Evolutionary conservation across 1,140 invertebrate genomes (phyloP).

Genomic region (Papilio polyxenes): DNA sequence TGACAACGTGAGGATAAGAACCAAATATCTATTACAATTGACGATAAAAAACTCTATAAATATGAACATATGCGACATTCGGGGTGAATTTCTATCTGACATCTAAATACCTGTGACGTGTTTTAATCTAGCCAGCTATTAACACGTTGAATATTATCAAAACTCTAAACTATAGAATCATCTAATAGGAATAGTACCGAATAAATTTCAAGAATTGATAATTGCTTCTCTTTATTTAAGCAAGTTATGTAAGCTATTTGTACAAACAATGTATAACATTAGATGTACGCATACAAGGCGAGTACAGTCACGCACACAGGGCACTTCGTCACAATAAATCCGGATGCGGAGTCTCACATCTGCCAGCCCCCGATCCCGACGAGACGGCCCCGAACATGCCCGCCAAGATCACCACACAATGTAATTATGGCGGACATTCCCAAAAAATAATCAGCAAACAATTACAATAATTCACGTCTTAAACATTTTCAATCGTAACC

Average conservation of each 20-base stretch:
- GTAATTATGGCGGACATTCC: not conserved
- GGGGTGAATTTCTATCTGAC: too few relatives aligned
- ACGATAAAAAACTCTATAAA: not conserved
- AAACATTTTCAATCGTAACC: too few relatives aligned
- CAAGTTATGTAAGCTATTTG: not conserved
- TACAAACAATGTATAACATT: conserved; percentile 8
- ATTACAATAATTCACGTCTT: not conserved
- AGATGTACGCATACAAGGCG: conserved; percentile 2
- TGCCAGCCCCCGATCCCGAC: conserved; percentile 31
- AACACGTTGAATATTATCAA: too few relatives aligned
- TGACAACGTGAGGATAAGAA: not conserved
- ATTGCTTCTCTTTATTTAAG: not conserved
- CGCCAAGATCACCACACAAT: not conserved
- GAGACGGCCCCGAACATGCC: conserved; percentile 34
- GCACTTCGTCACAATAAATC: conserved; percentile 38
- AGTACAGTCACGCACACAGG: conserved; percentile 27
- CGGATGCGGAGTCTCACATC: conserved; percentile 37
- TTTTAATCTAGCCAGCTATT: too few relatives aligned
- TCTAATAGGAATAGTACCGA: not conserved
- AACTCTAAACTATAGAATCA: too few relatives aligned
- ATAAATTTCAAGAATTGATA: not conserved
- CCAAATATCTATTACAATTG: not conserved
- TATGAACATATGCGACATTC: too few relatives aligned
- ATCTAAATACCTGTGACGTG: too few relatives aligned
- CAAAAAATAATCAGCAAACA: not conserved